These are phyloP conservation scores for Rhinopomastus cyanomelas DNA, from an alignment of 2,113 vertebrate species.

Conservation along the genomic window DNA sequence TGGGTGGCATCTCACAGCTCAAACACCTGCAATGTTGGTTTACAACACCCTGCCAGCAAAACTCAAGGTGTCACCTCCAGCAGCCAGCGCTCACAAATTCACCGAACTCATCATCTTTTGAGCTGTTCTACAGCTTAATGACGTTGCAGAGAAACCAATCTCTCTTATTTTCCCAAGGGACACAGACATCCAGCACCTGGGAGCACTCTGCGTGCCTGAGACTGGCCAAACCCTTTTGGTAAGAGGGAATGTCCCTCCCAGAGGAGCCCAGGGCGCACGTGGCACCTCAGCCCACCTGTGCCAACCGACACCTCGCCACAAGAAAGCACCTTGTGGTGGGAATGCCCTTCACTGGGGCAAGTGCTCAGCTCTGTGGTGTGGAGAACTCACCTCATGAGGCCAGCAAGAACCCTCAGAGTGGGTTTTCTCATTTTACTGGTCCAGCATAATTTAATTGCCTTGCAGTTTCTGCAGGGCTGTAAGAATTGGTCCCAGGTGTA, in stretches of 20 bases:
- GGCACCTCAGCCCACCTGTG: slow-evolving; percentile 73
- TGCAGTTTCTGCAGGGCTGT: not conserved
- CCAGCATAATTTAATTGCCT: not conserved
- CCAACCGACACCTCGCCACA: slow-evolving; percentile 83
- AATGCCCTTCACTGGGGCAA: slow-evolving; percentile 76
- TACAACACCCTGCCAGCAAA: not conserved
- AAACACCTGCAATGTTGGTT: not conserved
- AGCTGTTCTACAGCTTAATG: not conserved
- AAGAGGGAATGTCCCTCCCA: not conserved
- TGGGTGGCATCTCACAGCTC: not conserved
- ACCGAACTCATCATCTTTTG: not conserved
- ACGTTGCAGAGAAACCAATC: not conserved
- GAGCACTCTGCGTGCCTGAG: not conserved
- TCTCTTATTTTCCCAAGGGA: slow-evolving; percentile 47
- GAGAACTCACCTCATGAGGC: slow-evolving; percentile 76
- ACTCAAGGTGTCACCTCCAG: not conserved
- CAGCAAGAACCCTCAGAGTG: not conserved
- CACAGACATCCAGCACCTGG: slow-evolving; percentile 46
- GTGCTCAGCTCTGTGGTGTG: slow-evolving; percentile 64
- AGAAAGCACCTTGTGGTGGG: slow-evolving; percentile 71
- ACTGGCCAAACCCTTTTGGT: not conserved
- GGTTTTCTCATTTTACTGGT: not conserved
- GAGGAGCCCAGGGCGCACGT: not conserved
- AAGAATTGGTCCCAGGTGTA: no score
- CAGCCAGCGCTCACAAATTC: not conserved